Base-by-base conservation (phyloP, 1,140 invertebrate genomes). In the Drosophila insularis region DNA sequence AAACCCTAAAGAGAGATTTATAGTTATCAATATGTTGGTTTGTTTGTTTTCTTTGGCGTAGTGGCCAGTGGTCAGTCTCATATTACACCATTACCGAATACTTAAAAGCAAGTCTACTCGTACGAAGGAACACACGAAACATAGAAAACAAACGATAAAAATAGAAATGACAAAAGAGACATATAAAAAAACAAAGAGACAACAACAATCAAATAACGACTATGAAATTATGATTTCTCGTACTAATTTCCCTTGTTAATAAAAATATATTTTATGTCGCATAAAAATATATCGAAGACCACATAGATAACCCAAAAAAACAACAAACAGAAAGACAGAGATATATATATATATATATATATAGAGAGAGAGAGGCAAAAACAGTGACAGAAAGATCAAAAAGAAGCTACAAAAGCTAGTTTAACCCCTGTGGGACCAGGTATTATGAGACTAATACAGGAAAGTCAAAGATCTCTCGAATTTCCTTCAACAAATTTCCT, bases 141-240 rank as follows among this genome's bases (percentile, higher is more conserved):
- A 70, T 37, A 66, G 27, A 70, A 61, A 62, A 62, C 68, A 68
- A 59, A 37, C 70, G 31, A 58, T 68, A 39, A 50, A 63, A 40
- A 71, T 70, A 78, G 78, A 39, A 13, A 61, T 78, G 68, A 77
- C 73, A 43, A 56, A 27, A 54, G 39, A 37, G 35, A 37, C 35
- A 2, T 43, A 19, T 21, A 37, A 56, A 54, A 54, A 14, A 2
- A 14, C 43, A 46, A 46, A 3, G 19, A 46, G 14, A 14, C 13
- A 74, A 74, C 69, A 87, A 68, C 55, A 72, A n/a, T 31, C 17
- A 71, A 80, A 70, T 46, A 68, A 68, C 35, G 58, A 60, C 77
- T 78, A 84, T 89, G 70, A 89, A 89, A 84, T 84, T 89, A 89
- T 89, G 84, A 89, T 89, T 89, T 84, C 79, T 71, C 60, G 55